A percentile compares a stretch with the other conserved stretches of the same genome.
Evolutionary conservation across 2,888 invertebrate species (phyloP).

Genomic region (Chelonus formosanus): DNA sequence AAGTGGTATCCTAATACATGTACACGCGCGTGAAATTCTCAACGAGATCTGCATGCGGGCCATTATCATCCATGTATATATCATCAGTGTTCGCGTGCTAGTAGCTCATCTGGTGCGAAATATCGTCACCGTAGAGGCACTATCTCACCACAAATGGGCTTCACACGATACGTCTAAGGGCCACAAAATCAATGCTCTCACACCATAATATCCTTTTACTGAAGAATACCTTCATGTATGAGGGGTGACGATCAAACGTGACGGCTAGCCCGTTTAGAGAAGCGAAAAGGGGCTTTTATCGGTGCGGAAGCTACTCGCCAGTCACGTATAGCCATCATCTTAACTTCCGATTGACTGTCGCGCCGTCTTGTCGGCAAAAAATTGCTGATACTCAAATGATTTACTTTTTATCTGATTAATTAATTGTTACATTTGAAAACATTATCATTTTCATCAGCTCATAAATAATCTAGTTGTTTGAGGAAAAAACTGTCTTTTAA

Average conservation of each 20-base stretch:
- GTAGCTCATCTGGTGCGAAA: slow-evolving; percentile 57
- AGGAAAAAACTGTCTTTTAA: too few relatives aligned
- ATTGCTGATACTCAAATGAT: slow-evolving; percentile 15
- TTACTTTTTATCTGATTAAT: not conserved
- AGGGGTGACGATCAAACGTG: not conserved
- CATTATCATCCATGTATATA: slow-evolving; percentile 43
- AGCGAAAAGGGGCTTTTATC: slow-evolving; percentile 31
- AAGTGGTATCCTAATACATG: not conserved
- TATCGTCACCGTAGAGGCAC: slow-evolving; percentile 52
- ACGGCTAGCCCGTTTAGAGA: slow-evolving; percentile 34
- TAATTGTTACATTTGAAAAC: too few relatives aligned
- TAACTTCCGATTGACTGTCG: slow-evolving; percentile 43
- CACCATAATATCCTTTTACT: slow-evolving; percentile 49
- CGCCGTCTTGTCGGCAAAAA: slow-evolving; percentile 37
- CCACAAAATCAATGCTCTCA: slow-evolving; percentile 58
- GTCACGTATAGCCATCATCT: slow-evolving; percentile 52
- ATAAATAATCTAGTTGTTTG: too few relatives aligned
- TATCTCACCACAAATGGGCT: slow-evolving; percentile 58
- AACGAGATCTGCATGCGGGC: slow-evolving; percentile 42
- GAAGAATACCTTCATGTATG: slow-evolving; percentile 5
- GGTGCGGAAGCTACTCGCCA: slow-evolving; percentile 29
- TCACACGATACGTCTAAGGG: slow-evolving; percentile 55
- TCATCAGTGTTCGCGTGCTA: slow-evolving; percentile 60
- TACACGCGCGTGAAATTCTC: slow-evolving; percentile 44
- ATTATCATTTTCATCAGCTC: too few relatives aligned